Evolutionary conservation across 2,113 vertebrate species (phyloP).

Genomic region (Thinocorus orbignyianus): DNA sequence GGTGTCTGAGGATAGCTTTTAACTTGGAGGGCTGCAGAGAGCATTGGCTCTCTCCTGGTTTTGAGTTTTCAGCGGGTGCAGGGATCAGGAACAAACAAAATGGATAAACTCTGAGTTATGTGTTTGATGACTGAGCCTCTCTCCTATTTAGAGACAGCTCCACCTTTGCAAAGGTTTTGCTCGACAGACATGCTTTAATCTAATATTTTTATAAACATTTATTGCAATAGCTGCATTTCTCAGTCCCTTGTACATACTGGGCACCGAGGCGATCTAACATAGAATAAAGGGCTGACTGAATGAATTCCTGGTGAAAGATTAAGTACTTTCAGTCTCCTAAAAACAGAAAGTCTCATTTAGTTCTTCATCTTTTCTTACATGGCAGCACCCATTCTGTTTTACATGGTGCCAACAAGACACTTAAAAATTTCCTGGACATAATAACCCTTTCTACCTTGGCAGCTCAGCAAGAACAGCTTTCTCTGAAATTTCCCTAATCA

Average conservation of each 20-base stretch:
- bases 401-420: neutral
- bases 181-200: neutral
- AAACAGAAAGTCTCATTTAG: neutral
- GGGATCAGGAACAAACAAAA: neutral
- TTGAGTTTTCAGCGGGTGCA: neutral
- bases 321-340: neutral
- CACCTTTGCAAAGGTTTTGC: neutral
- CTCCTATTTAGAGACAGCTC: neutral
- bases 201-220: neutral
- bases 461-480: constrained; percentile 53
- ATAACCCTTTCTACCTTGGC: constrained; percentile 62
- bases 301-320: neutral
- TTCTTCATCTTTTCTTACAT: neutral
- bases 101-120: neutral
- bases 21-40: neutral
- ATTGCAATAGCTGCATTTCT: neutral
- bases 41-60: neutral
- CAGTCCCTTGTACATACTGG: neutral
- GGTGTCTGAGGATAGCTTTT: neutral
- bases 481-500: constrained; percentile 72
- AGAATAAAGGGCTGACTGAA: neutral
- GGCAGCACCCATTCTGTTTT: neutral
- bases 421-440: constrained; percentile 42
- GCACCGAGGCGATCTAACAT: neutral
- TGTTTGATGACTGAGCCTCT: neutral